Conservation (phyloP, 1,140 invertebrate genomes). For the Trichonephila clavipes region DNA sequence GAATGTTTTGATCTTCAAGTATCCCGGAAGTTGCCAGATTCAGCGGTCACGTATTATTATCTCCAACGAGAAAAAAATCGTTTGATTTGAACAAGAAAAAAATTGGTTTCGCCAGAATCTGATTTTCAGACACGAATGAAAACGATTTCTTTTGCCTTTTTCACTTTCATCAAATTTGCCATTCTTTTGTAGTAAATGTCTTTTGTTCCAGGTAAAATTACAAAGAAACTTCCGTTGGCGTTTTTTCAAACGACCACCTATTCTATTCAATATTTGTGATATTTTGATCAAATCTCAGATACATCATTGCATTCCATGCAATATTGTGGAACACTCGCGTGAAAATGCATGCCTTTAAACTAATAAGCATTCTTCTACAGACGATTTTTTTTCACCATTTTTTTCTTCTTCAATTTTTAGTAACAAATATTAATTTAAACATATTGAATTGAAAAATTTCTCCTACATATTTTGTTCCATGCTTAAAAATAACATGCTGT, state of each 20-base stretch:
- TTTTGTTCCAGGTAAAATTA: not conserved
- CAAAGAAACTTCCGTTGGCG: not conserved
- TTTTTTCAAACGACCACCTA: not conserved
- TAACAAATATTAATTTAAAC: too few relatives aligned
- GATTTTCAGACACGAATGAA: constrained; percentile 37
- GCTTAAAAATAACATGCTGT: too few relatives aligned
- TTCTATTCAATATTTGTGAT: not conserved
- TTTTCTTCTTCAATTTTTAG: too few relatives aligned
- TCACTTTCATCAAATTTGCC: not conserved
- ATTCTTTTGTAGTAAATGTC: constrained; percentile 15
- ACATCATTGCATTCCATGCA: not conserved
- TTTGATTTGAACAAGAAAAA: not conserved
- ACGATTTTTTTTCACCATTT: too few relatives aligned
- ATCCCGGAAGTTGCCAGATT: constrained; percentile 46
- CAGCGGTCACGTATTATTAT: constrained; percentile 22
- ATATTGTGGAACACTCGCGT: too few relatives aligned
- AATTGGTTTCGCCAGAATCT: constrained; percentile 47
- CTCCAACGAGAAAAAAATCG: not conserved
- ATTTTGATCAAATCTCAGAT: not conserved
- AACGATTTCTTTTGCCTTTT: not conserved
- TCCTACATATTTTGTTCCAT: too few relatives aligned
- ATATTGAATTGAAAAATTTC: too few relatives aligned
- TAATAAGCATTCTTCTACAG: too few relatives aligned
- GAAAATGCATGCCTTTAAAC: too few relatives aligned
- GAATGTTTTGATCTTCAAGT: constrained; percentile 26